These are phyloP conservation scores for Chrysocyon brachyurus DNA, from an alignment of 2,797 vertebrate species.

Conservation along the genomic window DNA sequence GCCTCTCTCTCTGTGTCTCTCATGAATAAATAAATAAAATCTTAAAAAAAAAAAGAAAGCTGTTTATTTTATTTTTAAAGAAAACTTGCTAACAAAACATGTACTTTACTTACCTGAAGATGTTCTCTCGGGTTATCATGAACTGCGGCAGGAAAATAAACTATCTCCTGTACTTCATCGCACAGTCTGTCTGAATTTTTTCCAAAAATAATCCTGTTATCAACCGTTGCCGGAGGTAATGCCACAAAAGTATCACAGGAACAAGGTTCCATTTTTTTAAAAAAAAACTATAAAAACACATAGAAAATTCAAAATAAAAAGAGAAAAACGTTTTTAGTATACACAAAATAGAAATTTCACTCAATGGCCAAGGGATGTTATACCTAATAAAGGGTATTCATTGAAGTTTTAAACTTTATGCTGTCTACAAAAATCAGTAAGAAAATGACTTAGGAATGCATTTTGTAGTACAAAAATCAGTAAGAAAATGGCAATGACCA, in stretches of 20 bases:
- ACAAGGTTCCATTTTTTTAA: constrained; percentile 79
- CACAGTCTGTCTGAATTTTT: constrained; percentile 97
- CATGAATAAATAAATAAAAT: no score
- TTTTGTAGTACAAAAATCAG: neutral
- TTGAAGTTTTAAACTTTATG: constrained; percentile 53
- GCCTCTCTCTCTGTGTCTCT: no score
- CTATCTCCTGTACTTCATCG: constrained; percentile 97
- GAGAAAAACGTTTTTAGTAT: constrained; percentile 32
- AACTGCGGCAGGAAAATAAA: constrained; percentile 91
- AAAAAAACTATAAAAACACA: constrained; percentile 57
- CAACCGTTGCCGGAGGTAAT: constrained; percentile 93
- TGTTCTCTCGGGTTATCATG: constrained; percentile 86
- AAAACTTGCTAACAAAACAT: constrained; percentile 45
- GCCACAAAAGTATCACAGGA: constrained; percentile 99
- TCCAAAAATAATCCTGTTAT: constrained; percentile 93
- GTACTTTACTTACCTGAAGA: constrained; percentile 91
- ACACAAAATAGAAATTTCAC: constrained; percentile 59
- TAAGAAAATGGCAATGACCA: constrained; percentile 32
- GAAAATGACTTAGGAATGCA: constrained; percentile 26
- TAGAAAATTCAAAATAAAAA: constrained; percentile 66
- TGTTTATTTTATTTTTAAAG: constrained; percentile 19
- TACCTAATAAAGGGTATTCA: constrained; percentile 17
- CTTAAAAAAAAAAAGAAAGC: neutral
- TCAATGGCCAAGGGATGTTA: constrained; percentile 3
- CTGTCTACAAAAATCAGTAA: neutral